phyloP scores from a whole-genome alignment of 2,797 vertebrate species.

The Pseudopleuronectes americanus region DNA sequence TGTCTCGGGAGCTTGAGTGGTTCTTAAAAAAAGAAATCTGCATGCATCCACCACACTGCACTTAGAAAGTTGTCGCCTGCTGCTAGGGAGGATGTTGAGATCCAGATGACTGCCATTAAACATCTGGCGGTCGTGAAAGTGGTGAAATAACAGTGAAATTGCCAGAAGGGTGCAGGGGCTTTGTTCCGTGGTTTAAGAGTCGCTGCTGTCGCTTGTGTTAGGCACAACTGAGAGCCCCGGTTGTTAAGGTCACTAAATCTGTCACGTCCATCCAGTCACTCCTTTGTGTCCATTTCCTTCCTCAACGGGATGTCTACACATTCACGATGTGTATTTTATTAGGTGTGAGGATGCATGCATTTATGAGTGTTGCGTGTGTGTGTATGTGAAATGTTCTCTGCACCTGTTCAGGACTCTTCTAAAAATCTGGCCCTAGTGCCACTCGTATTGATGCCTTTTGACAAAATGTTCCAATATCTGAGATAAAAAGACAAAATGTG shows the following conservation, averaged over 20 bases:
- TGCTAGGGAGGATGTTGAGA: slow-evolving; percentile 29
- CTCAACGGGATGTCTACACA: slow-evolving; percentile 62
- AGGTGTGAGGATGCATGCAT: slow-evolving; percentile 58
- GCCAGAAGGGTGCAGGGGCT: slow-evolving; percentile 30
- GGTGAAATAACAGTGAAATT: slow-evolving; percentile 51
- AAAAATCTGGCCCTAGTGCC: slow-evolving; percentile 10
- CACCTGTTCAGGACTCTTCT: slow-evolving; percentile 56
- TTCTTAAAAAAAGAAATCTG: slow-evolving; percentile 31
- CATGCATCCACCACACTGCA: slow-evolving; percentile 19
- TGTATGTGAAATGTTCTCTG: slow-evolving; percentile 27
- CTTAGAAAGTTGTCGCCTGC: slow-evolving; percentile 24
- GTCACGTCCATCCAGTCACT: slow-evolving; percentile 64
- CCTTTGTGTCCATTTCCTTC: slow-evolving; percentile 67
- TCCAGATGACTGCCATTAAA: slow-evolving; percentile 52
- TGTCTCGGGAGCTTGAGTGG: background rate
- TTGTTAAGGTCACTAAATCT: slow-evolving; percentile 77
- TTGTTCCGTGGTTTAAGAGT: slow-evolving; percentile 54
- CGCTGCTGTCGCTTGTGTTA: slow-evolving; percentile 66
- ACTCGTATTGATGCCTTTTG: slow-evolving; percentile 10
- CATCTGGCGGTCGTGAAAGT: slow-evolving; percentile 52
- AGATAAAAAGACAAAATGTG: slow-evolving; percentile 14
- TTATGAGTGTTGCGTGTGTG: slow-evolving; percentile 25
- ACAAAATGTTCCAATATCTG: slow-evolving; percentile 13
- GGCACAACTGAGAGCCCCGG: slow-evolving; percentile 48
- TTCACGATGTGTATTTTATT: slow-evolving; percentile 67